phyloP scores from a whole-genome alignment of 2,888 invertebrate species.

The Heteromurus nitidus region DNA sequence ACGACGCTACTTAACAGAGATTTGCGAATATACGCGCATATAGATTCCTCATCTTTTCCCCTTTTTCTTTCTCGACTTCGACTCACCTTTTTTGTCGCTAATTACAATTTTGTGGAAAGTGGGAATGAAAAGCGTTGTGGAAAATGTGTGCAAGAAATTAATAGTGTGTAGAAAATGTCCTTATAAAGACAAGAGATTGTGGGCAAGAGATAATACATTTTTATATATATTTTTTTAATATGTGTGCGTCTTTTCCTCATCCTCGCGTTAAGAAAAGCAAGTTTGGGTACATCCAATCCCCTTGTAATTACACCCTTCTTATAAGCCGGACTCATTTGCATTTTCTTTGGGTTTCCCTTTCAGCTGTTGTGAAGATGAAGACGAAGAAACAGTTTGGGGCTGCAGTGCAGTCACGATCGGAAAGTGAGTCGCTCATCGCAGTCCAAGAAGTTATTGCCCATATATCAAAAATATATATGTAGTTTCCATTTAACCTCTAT shows the following conservation, averaged over 20 bases:
- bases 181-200: too few species aligned
- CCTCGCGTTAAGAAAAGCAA: not conserved
- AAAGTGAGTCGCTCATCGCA: not conserved
- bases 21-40: too few species aligned
- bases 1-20: too few species aligned
- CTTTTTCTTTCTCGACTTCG: not conserved
- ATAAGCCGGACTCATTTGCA: slow-evolving; percentile 4
- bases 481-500: too few species aligned
- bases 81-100: slow-evolving; percentile 36
- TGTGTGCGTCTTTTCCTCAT: slow-evolving; percentile 1
- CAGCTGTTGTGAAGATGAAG: not conserved
- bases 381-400: not conserved
- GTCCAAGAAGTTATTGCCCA: not conserved
- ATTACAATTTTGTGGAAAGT: slow-evolving; percentile 42
- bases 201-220: too few species aligned
- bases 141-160: not conserved
- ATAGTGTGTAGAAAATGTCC: not conserved
- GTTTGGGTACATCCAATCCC: too few species aligned
- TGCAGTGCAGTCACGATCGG: slow-evolving; percentile 1
- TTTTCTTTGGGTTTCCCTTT: slow-evolving; percentile 9
- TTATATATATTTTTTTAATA: not conserved
- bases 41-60: not conserved
- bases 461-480: too few species aligned
- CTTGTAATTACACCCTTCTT: slow-evolving; percentile 15
- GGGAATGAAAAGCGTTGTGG: slow-evolving; percentile 19